These are phyloP conservation scores for Ostrea edulis DNA, from an alignment of 1,140 invertebrate species.

Conservation along the genomic window DNA sequence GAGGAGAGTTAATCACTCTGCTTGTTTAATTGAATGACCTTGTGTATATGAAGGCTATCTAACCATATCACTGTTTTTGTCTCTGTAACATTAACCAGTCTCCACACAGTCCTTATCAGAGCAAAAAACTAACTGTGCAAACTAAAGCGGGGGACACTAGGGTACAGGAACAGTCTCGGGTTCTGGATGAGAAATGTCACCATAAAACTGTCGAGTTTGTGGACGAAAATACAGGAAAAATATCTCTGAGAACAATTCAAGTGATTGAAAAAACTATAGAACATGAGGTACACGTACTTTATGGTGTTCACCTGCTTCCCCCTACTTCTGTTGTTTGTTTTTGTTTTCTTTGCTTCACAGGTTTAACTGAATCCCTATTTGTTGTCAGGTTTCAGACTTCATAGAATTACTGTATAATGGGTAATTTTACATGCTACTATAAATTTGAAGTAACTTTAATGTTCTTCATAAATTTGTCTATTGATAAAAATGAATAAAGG, in stretches of 20 bases:
- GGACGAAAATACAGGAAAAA: conserved; percentile 90
- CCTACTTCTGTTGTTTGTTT: background rate
- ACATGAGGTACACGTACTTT: conserved; percentile 88
- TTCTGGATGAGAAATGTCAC: conserved; percentile 92
- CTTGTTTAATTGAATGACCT: background rate
- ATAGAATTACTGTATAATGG: no score
- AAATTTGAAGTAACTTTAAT: no score
- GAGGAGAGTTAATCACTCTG: no score
- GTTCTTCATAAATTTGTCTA: no score
- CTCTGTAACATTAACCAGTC: conserved; percentile 18
- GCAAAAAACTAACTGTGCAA: conserved; percentile 84
- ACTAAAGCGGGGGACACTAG: conserved; percentile 88
- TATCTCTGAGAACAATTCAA: conserved; percentile 92
- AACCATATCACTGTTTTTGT: background rate
- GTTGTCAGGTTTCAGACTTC: background rate
- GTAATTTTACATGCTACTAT: no score
- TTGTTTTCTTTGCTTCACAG: background rate
- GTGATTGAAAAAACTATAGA: conserved; percentile 96
- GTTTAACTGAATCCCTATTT: background rate
- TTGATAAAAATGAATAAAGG: no score
- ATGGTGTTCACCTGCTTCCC: background rate
- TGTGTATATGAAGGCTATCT: background rate
- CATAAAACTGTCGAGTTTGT: conserved; percentile 92
- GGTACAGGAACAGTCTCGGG: conserved; percentile 91
- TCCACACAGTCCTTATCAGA: conserved; percentile 1